Evolutionary conservation across 2,113 vertebrate species (phyloP).

Genomic region (Aldabrachelys gigantea): DNA sequence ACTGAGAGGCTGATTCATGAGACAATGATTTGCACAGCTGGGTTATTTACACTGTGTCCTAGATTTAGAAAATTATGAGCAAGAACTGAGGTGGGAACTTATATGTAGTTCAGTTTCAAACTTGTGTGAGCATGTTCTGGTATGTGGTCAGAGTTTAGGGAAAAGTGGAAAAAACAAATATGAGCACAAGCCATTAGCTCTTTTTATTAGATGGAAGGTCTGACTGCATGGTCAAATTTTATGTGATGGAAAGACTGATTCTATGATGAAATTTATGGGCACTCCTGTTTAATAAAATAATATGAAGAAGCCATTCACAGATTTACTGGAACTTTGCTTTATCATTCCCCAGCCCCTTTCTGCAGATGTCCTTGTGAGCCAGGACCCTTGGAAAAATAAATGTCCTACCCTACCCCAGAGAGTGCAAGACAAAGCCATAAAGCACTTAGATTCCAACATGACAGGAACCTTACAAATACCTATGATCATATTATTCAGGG

Average conservation of each 20-base stretch:
- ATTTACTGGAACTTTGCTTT: background rate
- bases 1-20: constrained; percentile 53
- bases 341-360: background rate
- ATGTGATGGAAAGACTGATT: background rate
- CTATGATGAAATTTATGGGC: background rate
- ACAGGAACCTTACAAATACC: background rate
- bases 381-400: background rate
- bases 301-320: background rate
- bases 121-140: constrained; percentile 17
- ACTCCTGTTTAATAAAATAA: background rate
- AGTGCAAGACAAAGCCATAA: background rate
- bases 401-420: background rate
- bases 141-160: background rate
- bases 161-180: background rate
- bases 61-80: constrained; percentile 24
- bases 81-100: constrained; percentile 35
- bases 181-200: background rate
- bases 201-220: constrained; percentile 6
- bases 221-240: accelerated
- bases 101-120: background rate
- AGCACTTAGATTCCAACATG: background rate
- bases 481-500: background rate
- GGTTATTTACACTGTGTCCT: constrained; percentile 42
- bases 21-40: constrained; percentile 42
- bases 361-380: background rate